Percentiles rank a stretch among this genome's conserved stretches.
Evolutionary conservation across 2,113 vertebrate species (phyloP).

Genomic region (Rhynchomys soricoides): DNA sequence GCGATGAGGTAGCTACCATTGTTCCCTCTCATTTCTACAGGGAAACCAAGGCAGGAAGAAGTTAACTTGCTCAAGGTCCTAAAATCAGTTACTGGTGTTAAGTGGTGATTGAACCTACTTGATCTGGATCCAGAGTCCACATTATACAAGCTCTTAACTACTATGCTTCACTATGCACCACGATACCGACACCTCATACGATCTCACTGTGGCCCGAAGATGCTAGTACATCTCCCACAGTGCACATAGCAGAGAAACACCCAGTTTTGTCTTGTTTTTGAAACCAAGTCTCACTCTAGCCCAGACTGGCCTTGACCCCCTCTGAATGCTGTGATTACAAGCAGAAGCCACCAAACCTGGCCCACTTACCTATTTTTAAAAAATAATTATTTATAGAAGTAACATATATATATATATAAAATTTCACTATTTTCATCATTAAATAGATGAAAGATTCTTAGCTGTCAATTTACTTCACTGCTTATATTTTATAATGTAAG

Average conservation of each 20-base stretch:
- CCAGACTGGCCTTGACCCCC: background rate
- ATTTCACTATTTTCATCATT: slow-evolving; percentile 38
- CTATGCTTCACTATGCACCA: background rate
- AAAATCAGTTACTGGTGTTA: slow-evolving; percentile 45
- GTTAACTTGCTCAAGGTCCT: slow-evolving; percentile 25
- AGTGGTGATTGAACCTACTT: background rate
- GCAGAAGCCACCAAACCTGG: background rate
- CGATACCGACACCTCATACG: background rate
- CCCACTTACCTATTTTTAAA: background rate
- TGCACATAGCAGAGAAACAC: background rate
- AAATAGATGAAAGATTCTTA: background rate
- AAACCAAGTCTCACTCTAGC: background rate
- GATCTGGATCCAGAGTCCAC: background rate
- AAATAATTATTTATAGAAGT: slow-evolving; percentile 44
- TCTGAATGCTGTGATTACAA: background rate
- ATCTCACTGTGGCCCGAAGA: background rate
- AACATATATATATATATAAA: slow-evolving; percentile 25
- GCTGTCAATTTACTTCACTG: slow-evolving; percentile 47
- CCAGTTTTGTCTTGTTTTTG: background rate
- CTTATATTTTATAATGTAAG: slow-evolving; percentile 45
- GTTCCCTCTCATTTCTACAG: slow-evolving; percentile 7
- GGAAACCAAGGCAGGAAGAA: slow-evolving; percentile 28
- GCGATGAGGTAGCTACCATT: slow-evolving; percentile 55
- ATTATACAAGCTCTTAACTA: background rate
- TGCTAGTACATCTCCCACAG: background rate